These are phyloP conservation scores for Nemotelus pantherinus DNA, from an alignment of 2,888 invertebrate genomes.

Conservation along the genomic window DNA sequence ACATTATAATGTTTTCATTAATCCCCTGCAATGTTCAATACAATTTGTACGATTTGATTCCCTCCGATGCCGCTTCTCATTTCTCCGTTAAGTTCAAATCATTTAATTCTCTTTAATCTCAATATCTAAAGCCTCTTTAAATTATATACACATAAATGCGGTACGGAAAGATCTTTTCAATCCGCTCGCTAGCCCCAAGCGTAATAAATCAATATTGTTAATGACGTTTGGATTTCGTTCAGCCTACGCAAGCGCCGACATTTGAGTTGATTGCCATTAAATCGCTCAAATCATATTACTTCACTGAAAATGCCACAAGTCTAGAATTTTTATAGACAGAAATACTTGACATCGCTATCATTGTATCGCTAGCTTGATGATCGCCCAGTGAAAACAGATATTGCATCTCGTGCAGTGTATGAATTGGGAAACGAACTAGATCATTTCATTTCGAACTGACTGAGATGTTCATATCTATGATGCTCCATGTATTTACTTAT, in stretches of 20 bases:
- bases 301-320: slow-evolving; percentile 8
- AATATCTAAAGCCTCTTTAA: slow-evolving; percentile 12
- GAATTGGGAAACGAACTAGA: not conserved
- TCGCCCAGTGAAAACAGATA: not conserved
- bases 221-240: slow-evolving; percentile 10
- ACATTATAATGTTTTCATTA: no score
- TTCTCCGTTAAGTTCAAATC: no score
- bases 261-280: slow-evolving; percentile 15
- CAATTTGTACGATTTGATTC: no score
- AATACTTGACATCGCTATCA: not conserved
- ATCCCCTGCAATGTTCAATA: no score
- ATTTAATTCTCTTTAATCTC: not conserved
- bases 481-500: not conserved
- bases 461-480: not conserved
- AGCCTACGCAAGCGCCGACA: slow-evolving; percentile 7
- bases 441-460: no score
- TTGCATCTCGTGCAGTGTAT: not conserved
- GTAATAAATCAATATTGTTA: slow-evolving; percentile 9
- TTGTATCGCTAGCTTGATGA: no score
- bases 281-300: slow-evolving; percentile 30
- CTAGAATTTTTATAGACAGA: not conserved
- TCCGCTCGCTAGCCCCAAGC: not conserved
- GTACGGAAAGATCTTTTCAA: not conserved
- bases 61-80: no score
- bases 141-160: slow-evolving; percentile 18